Evolutionary conservation across 2,888 invertebrate genomes (phyloP).

Genomic region (Desoria tigrina): DNA sequence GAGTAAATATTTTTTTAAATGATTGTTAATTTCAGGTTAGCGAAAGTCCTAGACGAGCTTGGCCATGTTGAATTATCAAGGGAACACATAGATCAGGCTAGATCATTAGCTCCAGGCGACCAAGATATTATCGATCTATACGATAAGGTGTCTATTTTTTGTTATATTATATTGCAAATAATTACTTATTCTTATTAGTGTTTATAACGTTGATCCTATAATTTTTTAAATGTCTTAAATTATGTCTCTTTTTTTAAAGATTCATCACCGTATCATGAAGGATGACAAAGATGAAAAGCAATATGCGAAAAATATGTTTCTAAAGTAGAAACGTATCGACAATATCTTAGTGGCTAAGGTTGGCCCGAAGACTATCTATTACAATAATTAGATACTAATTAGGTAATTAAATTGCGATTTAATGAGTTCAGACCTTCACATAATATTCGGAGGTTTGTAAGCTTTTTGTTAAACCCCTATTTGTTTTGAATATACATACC

Average conservation of each 20-base stretch:
- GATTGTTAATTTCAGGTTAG: constrained; percentile 1
- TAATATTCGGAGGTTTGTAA: no score
- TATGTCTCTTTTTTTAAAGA: no score
- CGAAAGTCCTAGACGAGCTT: constrained; percentile 22
- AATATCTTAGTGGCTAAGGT: constrained; percentile 10
- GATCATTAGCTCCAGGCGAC: constrained; percentile 13
- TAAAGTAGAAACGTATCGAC: constrained; percentile 13
- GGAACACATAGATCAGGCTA: constrained; percentile 16
- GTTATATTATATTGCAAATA: not conserved
- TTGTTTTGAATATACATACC: no score
- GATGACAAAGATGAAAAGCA: not conserved
- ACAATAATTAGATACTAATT: no score
- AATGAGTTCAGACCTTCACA: no score
- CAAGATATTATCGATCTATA: constrained; percentile 20
- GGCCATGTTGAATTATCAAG: constrained; percentile 29
- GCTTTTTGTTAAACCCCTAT: no score
- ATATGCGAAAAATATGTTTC: constrained; percentile 18
- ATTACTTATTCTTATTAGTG: not conserved
- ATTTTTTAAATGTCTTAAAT: no score
- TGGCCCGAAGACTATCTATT: no score
- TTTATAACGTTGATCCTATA: constrained; percentile 11
- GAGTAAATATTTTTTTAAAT: no score
- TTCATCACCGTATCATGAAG: no score
- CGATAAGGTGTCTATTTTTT: constrained; percentile 4
- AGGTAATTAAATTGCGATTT: no score